A percentile compares a stretch with the other conserved stretches of the same genome.
phyloP scores from a whole-genome alignment of 2,113 vertebrate species.

The Rhinichthys klamathensis region DNA sequence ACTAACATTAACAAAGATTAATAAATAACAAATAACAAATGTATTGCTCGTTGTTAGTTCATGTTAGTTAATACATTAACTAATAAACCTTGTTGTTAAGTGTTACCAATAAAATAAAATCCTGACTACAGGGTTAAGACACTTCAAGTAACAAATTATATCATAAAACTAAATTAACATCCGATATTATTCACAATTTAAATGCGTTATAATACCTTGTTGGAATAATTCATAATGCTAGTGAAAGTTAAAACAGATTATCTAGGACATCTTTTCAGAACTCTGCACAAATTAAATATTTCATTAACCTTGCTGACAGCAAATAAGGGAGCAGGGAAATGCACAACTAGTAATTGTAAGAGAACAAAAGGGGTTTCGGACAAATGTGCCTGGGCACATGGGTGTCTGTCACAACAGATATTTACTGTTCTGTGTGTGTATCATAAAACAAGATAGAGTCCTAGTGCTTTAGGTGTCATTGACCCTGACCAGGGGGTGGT shows the following conservation, averaged over 20 bases:
- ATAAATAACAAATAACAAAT: too few species aligned
- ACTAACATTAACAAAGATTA: too few species aligned
- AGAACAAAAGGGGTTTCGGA: constrained; percentile 3
- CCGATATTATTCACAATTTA: too few species aligned
- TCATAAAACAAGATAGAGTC: constrained; percentile 12
- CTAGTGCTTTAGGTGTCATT: constrained; percentile 25
- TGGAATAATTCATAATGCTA: not conserved
- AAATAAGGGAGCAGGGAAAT: not conserved
- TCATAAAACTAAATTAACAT: too few species aligned
- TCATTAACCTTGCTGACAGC: constrained; percentile 13
- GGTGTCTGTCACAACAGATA: not conserved
- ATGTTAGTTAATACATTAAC: too few species aligned
- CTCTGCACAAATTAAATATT: constrained; percentile 6
- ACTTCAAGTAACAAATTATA: too few species aligned
- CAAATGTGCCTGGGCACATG: constrained; percentile 4
- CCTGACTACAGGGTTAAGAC: too few species aligned
- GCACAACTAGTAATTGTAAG: not conserved
- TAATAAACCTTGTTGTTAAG: too few species aligned
- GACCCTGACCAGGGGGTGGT: not conserved
- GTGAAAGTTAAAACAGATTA: not conserved
- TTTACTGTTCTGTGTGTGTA: constrained; percentile 3
- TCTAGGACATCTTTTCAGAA: not conserved
- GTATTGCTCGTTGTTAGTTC: too few species aligned
- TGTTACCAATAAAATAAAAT: too few species aligned
- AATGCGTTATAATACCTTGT: not conserved